These are phyloP conservation scores for Dioctria rufipes DNA, from an alignment of 2,888 invertebrate species.

Conservation along the genomic window DNA sequence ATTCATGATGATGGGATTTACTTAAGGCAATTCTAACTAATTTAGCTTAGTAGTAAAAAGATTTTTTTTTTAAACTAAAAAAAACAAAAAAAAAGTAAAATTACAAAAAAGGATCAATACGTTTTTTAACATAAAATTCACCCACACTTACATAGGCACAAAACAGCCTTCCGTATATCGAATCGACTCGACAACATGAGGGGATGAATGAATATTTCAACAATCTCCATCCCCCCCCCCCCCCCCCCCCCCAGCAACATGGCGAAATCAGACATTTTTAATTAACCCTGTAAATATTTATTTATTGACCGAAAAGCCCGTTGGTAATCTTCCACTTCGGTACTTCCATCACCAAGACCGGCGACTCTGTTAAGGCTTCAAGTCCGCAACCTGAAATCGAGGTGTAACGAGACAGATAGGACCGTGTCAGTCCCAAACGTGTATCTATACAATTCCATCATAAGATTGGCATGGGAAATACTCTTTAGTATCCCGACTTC, in stretches of 20 bases:
- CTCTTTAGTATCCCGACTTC: too few species aligned
- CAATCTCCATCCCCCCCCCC: background rate
- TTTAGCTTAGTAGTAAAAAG: background rate
- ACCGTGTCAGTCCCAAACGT: background rate
- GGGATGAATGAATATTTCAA: conserved; percentile 22
- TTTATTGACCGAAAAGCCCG: conserved; percentile 60
- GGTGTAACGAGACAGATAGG: conserved; percentile 12
- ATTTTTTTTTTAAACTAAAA: background rate
- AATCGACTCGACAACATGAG: background rate
- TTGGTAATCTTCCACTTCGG: conserved; percentile 45
- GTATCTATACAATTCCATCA: background rate
- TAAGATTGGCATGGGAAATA: background rate
- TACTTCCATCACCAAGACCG: background rate
- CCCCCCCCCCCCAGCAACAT: background rate
- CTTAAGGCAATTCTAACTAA: background rate
- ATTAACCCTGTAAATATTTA: conserved; percentile 63
- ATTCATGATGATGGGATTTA: background rate
- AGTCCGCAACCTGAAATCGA: background rate
- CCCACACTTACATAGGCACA: background rate
- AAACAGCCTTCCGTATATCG: background rate
- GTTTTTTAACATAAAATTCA: background rate
- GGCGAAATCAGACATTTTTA: conserved; percentile 62
- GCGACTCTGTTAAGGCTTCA: background rate
- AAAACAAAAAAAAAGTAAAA: too few species aligned
- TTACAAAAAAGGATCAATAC: too few species aligned